Evolutionary conservation across 2,113 vertebrate genomes (phyloP), one percentile per base, ranked within the genome.

Genomic region (Caranx melampygus): DNA sequence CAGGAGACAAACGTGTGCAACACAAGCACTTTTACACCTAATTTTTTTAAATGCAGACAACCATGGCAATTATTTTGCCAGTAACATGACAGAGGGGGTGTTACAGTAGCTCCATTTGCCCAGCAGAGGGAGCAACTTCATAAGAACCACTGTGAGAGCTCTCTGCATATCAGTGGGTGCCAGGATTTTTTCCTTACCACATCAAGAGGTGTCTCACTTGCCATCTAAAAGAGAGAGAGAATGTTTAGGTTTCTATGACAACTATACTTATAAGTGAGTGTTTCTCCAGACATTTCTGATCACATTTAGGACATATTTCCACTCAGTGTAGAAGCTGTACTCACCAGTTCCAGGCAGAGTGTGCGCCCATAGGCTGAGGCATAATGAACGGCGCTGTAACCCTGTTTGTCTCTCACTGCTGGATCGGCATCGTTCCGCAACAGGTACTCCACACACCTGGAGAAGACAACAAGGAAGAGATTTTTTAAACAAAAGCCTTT

Each of bases 391-490:
- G 97, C 96, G 47, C 96, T 98, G 91, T 97, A 99, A 80, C 98
- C 98, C 93, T 98, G 96, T 68, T 96, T 96, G 92, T 99, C 98
- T 70, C 96, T 94, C 87, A 98, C 96, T 82, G 95, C 96, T 1
- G 97, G 96, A 91, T 99, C 97, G 70, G 98, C 97, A 78, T 99
- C 96, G 2, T 99, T 99, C 92, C 97, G 95, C 88, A 99, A 59
- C 90, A 99, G 94, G 86, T 99, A 99, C 94, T 99, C 97, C 94
- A 99, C 96, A 94, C 97, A 99, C 94, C 98, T 99, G 81, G 33
- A 44, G 69, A 65, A 49, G 11, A 72, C n/a, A 69, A 64, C 76
- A 49, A 2, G 26, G 31, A 61, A 2, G n/a, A 44, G 8, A 33
- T 15, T 13, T 31, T 72, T 66, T 52, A 31, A 55, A 47, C 26